Base-by-base conservation (phyloP, 2,888 invertebrate species). In the Epinotia ramella region DNA sequence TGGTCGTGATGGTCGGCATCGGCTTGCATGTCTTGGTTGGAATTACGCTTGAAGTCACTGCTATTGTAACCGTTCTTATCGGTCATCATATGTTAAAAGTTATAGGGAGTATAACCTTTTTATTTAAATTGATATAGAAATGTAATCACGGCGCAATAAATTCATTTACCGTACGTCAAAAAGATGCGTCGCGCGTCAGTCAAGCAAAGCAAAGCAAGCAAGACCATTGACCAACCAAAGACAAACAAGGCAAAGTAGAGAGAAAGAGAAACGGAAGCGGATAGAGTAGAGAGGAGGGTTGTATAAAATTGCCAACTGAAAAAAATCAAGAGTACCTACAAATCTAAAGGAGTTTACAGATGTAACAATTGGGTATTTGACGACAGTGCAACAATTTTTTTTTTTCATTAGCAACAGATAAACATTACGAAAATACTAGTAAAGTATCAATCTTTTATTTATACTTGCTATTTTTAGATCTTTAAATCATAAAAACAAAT, bases 21-120 rank as follows among this genome's bases (percentile, higher is more conserved):
- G 28, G 80, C 80, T 77, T 80, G 84, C 76, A 77, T 66, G 49
- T 89, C 89, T 84, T 86, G 88, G 57, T 85, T 86, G 1, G 90
- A 81, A 83, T 94, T 94, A 65, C 95, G 87, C 81, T 94, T 94
- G 77, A 95, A 94, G 85, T 94, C 93, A 81, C 93, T 87, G 75
- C 91, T 93, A 79, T 90, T 92, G 73, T 92, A 94, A 9, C 94
- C 92, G 77, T 94, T 93, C 79, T 91, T 90, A 2, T 91, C 91
- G 69, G 88, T 86, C 91, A 93, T 92, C 77, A 71, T 71, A 18
- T 12, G 20, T 20, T 49, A 49, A 46, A 63, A 28, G 28, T n/a
- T 64, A 20, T 46, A 59, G 59, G 57, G 0, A 46, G 3, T 24
- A 16, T 33, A 24, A 60, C 6, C 46, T 64, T 59, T 28, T 24